phyloP scores from a whole-genome alignment of 2,113 vertebrate genomes.

The Cebus imitator region DNA sequence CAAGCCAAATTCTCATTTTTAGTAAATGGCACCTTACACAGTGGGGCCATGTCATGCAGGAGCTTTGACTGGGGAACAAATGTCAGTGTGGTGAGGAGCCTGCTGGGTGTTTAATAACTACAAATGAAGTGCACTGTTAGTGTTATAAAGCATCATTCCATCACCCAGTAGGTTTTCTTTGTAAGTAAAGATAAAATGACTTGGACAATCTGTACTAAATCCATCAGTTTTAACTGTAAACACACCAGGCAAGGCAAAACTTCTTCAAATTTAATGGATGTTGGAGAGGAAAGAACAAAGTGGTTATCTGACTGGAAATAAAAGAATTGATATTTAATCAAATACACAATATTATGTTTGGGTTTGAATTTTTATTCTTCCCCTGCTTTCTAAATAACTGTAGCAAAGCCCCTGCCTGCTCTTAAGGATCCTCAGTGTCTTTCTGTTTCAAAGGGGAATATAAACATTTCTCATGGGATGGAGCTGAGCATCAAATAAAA shows the following conservation, averaged over 20 bases:
- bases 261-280: neutral
- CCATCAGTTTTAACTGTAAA: slow-evolving; percentile 56
- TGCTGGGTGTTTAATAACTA: slow-evolving; percentile 75
- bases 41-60: slow-evolving; percentile 73
- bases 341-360: neutral
- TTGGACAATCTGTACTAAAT: slow-evolving; percentile 75
- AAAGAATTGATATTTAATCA: neutral
- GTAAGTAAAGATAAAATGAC: slow-evolving; percentile 77
- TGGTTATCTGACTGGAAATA: neutral
- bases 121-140: slow-evolving; percentile 59
- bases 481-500: neutral
- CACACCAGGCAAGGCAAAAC: neutral
- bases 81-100: slow-evolving; percentile 69
- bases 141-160: slow-evolving; percentile 67
- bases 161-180: slow-evolving; percentile 76
- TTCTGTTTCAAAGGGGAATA: neutral
- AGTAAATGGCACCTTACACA: slow-evolving; percentile 66
- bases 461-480: neutral
- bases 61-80: slow-evolving; percentile 72
- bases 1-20: slow-evolving; percentile 66
- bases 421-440: neutral
- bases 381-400: neutral
- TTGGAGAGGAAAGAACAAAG: neutral
- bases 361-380: neutral
- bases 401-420: neutral